Percentiles rank a stretch among this genome's conserved stretches.
Evolutionary conservation across 2,113 vertebrate genomes (phyloP).

Genomic region (Ovis aries): ARS-UI_Ramb_v3.0 NC_056064.1:11400001-11400500

Average conservation of each 20-base stretch:
- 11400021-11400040: constrained; percentile 71
- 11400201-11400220: constrained; percentile 1
- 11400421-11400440: constrained; percentile 47
- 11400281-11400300: neutral
- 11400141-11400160: constrained; percentile 43
- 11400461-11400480: constrained; percentile 51
- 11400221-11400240: neutral
- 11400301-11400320: neutral
- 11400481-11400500: constrained; percentile 24
- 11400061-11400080: constrained; percentile 72
- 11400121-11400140: neutral
- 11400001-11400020: constrained; percentile 83
- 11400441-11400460: constrained; percentile 36
- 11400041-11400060: constrained; percentile 76
- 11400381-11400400: constrained; percentile 54
- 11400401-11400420: constrained; percentile 9
- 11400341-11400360: constrained; percentile 40
- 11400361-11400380: constrained; percentile 47
- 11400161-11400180: constrained; percentile 67
- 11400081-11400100: constrained; percentile 70
- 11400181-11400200: constrained; percentile 33
- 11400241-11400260: neutral
- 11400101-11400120: constrained; percentile 67
- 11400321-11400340: constrained; percentile 64
- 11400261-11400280: neutral